These are phyloP conservation scores for Otolemur crassicaudatus DNA, from an alignment of 2,797 vertebrate species.

Conservation along the genomic window DNA sequence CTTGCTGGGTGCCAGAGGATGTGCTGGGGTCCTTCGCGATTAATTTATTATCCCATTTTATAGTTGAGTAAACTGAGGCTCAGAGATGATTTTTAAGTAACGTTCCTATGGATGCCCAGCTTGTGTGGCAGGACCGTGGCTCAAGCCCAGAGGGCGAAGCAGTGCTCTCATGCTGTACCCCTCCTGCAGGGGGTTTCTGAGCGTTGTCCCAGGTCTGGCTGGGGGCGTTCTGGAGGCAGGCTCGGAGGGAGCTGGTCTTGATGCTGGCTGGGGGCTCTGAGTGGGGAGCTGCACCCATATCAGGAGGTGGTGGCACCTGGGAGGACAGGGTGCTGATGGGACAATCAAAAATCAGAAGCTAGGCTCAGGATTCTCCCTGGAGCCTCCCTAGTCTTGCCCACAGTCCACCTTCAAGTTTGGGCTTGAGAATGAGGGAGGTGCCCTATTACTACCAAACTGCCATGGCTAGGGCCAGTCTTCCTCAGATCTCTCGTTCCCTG, in stretches of 20 bases:
- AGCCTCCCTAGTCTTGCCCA: neutral
- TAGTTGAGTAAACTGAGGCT: neutral
- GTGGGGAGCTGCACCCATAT: neutral
- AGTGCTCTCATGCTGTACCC: neutral
- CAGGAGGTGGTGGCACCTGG: neutral
- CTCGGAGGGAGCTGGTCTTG: neutral
- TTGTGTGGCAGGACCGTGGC: neutral
- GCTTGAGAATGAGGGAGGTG: neutral
- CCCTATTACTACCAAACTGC: neutral
- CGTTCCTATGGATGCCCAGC: neutral
- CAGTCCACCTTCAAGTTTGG: neutral
- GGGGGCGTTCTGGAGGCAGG: neutral
- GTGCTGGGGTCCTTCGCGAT: accelerated
- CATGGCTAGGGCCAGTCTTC: neutral
- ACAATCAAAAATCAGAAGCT: neutral
- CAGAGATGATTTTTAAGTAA: neutral
- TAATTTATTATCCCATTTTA: neutral
- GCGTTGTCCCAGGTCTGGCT: neutral
- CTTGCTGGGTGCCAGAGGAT: too few species aligned
- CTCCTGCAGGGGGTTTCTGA: too few species aligned
- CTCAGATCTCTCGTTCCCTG: neutral
- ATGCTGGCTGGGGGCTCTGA: neutral
- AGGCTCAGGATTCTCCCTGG: neutral
- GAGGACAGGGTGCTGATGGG: neutral
- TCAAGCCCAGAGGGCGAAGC: neutral